Percentiles rank a stretch among this genome's conserved stretches.
Evolutionary conservation across 2,888 invertebrate genomes (phyloP).

Genomic region (Melangyna quadrimaculata): DNA sequence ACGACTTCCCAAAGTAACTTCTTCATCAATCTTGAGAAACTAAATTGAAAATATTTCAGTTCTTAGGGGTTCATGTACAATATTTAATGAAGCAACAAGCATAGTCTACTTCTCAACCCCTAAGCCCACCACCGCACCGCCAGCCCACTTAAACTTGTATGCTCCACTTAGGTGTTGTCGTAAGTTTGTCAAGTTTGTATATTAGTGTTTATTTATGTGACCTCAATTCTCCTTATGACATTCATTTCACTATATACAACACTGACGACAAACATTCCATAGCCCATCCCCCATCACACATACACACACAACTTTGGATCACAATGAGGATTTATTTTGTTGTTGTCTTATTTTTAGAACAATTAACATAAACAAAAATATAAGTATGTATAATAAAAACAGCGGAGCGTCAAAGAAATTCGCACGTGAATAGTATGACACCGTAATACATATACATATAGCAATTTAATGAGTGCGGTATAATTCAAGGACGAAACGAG

Average conservation of each 20-base stretch:
- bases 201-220: conserved; percentile 51
- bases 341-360: conserved; percentile 11
- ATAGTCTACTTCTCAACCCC: not conserved
- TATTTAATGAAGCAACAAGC: conserved; percentile 32
- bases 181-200: not conserved
- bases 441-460: too few species aligned
- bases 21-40: not conserved
- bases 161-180: conserved; percentile 37
- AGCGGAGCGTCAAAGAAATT: conserved; percentile 9
- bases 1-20: not conserved
- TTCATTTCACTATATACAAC: conserved; percentile 16
- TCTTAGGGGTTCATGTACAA: not conserved
- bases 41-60: not conserved
- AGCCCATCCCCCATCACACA: not conserved
- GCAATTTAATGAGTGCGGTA: conserved; percentile 39
- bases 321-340: conserved; percentile 22
- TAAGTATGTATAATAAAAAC: too few species aligned
- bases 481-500: conserved; percentile 62
- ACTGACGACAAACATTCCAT: conserved; percentile 42
- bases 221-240: conserved; percentile 52
- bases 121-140: not conserved
- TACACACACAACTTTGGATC: conserved; percentile 25
- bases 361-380: conserved; percentile 19
- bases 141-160: conserved; percentile 26
- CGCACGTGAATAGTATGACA: conserved; percentile 37